These are phyloP conservation scores for Tiaroga cobitis DNA, from an alignment of 2,797 vertebrate species.

Conservation along the genomic window DNA sequence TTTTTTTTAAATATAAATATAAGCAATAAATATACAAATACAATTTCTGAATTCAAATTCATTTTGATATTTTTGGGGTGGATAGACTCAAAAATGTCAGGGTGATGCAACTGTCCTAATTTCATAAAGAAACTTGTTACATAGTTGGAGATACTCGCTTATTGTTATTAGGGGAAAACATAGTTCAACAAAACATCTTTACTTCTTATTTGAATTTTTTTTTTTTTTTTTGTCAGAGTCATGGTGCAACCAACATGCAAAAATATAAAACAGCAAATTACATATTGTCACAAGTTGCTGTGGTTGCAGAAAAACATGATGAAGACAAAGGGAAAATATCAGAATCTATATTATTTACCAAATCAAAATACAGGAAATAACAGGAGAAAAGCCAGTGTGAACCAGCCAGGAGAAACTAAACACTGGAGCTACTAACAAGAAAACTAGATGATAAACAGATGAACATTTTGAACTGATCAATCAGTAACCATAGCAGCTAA, in stretches of 20 bases:
- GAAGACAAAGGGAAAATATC: neutral
- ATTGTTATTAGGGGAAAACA: neutral
- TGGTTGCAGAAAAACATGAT: neutral
- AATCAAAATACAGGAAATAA: too few relatives aligned
- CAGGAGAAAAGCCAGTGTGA: too few relatives aligned
- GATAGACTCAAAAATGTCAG: neutral
- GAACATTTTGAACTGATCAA: too few relatives aligned
- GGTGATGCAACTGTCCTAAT: neutral
- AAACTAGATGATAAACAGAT: too few relatives aligned
- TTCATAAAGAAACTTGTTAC: neutral
- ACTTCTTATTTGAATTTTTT: neutral
- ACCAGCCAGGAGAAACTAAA: too few relatives aligned
- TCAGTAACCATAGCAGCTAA: too few relatives aligned
- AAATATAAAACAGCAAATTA: neutral
- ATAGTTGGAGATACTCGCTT: neutral
- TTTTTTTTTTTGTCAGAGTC: too few relatives aligned
- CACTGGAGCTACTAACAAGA: too few relatives aligned
- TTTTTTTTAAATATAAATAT: too few relatives aligned
- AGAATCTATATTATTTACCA: neutral
- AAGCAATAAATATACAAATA: neutral
- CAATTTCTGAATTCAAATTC: neutral
- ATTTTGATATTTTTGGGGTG: neutral
- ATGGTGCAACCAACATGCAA: neutral
- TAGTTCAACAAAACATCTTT: neutral
- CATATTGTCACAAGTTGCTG: too few relatives aligned